Evolutionary conservation across 2,888 invertebrate genomes (phyloP), one percentile per base, ranked within the genome.

Genomic region (Cataglyphis rosenhaueri): DNA sequence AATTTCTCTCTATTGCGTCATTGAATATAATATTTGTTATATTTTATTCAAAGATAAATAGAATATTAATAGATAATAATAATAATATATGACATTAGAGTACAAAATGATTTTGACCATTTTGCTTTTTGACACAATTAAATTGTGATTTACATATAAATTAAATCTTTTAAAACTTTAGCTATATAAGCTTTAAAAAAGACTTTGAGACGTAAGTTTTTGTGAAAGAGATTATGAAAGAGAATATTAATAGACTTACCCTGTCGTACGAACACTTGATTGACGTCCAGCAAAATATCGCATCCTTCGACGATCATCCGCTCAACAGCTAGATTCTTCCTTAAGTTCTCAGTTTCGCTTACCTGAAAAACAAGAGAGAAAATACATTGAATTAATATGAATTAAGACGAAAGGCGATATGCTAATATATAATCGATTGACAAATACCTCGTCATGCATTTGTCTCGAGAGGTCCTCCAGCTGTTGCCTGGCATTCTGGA

Each of bases 281-380:
- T 98, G 32, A 98, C 98, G 92, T 98, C 98, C 73, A 98, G 95
- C 62, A 98, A 95, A 91, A 98, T 98, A 93, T 98, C 98, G 94
- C 98, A 98, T 21, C 98, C 98, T 94, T 98, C 98, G 2, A 98
- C 97, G 86, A 98, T 98, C 98, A 98, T 98, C 68, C 98, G 95
- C 94, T 98, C 98, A 41, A 98, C 98, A 0, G 98, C 97, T 88
- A 98, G 95, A 94, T 98, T 98, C 95, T 98, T 98, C 35, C 98
- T 95, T 74, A 98, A 95, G 93, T 98, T 98, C 94, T 98, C 98
- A 0, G 98, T 98, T 95, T 98, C 98, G 92, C 98, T 98, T 52
- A 97, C 97, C 97, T 97, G 90, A 41, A 82, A 57, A 15, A 38
- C 15, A 44, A 44, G 29, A 25, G 35, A 64, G 25, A 29, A 4